These are phyloP conservation scores for Bovichtus diacanthus DNA, from an alignment of 2,797 vertebrate genomes.

Conservation along the genomic window DNA sequence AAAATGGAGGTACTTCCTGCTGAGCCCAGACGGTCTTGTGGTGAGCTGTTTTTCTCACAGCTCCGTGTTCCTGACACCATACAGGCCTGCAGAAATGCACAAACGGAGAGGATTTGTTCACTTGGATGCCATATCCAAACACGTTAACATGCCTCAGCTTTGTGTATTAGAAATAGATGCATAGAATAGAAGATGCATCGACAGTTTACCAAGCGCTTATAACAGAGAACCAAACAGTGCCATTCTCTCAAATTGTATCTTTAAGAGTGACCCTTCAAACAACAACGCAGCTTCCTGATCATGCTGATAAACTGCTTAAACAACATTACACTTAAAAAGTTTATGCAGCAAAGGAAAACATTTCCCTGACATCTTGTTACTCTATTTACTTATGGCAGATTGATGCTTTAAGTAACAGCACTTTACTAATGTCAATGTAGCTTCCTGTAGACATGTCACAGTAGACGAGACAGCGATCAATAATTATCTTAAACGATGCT, in stretches of 20 bases:
- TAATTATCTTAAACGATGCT: constrained; percentile 37
- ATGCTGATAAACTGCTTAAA: neutral
- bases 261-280: neutral
- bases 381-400: constrained; percentile 28
- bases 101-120: constrained; percentile 54
- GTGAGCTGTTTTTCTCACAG: constrained; percentile 73
- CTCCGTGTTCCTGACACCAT: constrained; percentile 74
- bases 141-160: neutral
- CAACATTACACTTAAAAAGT: constrained; percentile 3
- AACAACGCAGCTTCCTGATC: constrained; percentile 2
- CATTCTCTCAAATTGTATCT: neutral
- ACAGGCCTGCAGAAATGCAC: constrained; percentile 65
- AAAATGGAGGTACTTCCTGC: constrained; percentile 74
- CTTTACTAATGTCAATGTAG: constrained; percentile 45
- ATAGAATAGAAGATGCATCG: too few relatives aligned
- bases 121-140: constrained; percentile 6
- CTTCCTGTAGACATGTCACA: constrained; percentile 45
- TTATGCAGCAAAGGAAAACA: constrained; percentile 1
- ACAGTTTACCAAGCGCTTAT: neutral
- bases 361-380: constrained; percentile 23
- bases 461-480: constrained; percentile 39
- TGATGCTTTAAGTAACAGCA: constrained; percentile 49
- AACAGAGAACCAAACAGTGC: neutral
- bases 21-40: constrained; percentile 71
- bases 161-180: neutral